A percentile compares a stretch with the other conserved stretches of the same genome.
Conservation (phyloP, 2,113 vertebrate species). For the Melanerpes formicivorus region DNA sequence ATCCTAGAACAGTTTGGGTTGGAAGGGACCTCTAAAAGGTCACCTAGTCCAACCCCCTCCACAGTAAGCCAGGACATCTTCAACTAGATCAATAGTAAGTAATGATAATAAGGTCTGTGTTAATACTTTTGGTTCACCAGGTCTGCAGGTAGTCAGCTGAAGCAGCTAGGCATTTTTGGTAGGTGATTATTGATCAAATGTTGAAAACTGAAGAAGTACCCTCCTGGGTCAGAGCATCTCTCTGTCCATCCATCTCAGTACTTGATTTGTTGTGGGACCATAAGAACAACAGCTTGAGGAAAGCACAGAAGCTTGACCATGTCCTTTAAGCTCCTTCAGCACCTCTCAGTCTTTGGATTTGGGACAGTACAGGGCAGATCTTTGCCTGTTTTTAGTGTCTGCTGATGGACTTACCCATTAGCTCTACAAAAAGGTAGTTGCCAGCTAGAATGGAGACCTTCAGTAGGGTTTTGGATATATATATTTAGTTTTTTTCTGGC, state of each 20-base stretch:
- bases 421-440: not conserved
- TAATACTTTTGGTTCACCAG: not conserved
- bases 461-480: not conserved
- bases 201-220: not conserved
- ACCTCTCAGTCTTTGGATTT: not conserved
- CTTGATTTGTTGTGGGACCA: rapidly evolving
- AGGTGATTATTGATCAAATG: not conserved
- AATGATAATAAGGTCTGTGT: not conserved
- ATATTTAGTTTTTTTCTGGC: no score
- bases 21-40: not conserved
- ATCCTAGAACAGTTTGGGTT: not conserved
- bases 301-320: not conserved
- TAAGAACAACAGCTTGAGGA: rapidly evolving
- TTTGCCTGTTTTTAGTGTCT: not conserved
- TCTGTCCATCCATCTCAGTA: not conserved
- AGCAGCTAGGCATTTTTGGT: not conserved
- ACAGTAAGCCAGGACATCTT: no score
- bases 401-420: not conserved
- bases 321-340: not conserved
- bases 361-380: not conserved
- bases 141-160: not conserved
- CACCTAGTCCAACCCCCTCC: no score
- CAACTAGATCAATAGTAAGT: not conserved
- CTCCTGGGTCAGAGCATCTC: not conserved
- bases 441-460: not conserved